Evolutionary conservation across 2,888 invertebrate species (phyloP).

Genomic region (Thymelicus acteon): DNA sequence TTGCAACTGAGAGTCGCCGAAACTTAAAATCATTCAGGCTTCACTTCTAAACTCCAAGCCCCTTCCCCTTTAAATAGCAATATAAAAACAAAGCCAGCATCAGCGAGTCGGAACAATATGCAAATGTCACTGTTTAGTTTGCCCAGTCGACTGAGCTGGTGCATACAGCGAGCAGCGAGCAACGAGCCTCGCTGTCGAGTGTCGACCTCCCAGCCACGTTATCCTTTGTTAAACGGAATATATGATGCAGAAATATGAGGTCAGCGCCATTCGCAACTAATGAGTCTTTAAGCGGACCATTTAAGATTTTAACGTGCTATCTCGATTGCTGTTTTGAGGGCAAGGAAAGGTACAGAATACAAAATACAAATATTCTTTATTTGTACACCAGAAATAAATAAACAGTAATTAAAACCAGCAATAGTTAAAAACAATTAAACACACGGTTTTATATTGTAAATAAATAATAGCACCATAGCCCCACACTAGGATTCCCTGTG

Average conservation of each 20-base stretch:
- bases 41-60: neutral
- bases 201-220: neutral
- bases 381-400: too few species aligned
- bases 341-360: too few species aligned
- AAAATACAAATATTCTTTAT: too few species aligned
- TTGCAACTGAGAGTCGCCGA: too few species aligned
- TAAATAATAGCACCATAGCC: too few species aligned
- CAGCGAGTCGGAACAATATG: neutral
- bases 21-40: too few species aligned
- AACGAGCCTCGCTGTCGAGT: neutral
- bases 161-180: neutral
- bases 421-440: too few species aligned
- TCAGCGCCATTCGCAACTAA: neutral
- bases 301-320: neutral
- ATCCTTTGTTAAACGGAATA: constrained; percentile 10
- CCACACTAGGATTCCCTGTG: too few species aligned
- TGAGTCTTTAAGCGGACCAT: neutral
- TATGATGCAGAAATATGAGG: constrained; percentile 12
- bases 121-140: constrained; percentile 13
- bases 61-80: neutral
- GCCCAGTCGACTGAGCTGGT: constrained; percentile 3
- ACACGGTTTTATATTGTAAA: too few species aligned
- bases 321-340: neutral
- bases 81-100: neutral
- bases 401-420: too few species aligned